Evolutionary conservation across 2,888 invertebrate species (phyloP), one percentile per base, ranked within the genome.

Genomic region (Eumerus sabulonum): DNA sequence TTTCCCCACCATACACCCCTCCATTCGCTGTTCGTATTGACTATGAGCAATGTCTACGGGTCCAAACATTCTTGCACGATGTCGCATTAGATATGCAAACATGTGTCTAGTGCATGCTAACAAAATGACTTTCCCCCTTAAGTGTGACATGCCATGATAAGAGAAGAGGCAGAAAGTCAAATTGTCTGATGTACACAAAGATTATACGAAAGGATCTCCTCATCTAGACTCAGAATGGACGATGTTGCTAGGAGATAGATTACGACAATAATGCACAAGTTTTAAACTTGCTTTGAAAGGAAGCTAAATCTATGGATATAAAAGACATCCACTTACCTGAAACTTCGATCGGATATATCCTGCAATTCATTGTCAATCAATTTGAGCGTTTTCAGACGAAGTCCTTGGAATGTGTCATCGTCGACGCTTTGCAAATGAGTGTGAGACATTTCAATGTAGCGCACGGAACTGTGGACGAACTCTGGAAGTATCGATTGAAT

Each of bases 361-460:
- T 94, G 93, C 85, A 96, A 91, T 89, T 93, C 93, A 90, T 96
- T 96, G 90, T 94, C 95, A 90, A 95, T 93, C 87, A 96, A 90
- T 85, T 95, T 93, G 82, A 96, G 91, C 72, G 95, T 94, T 88
- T 96, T 95, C 82, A 96, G 91, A 85, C 92, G 91, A 84, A 93
- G 90, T 82, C 93, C 93, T 82, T 93, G 94, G 85, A 95, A 90
- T 77, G 94, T 94, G 87, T 95, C 95, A 85, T 94, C 94, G 84
- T 96, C 94, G 85, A 96, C 90, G 83, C 93, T 92, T 89, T 94
- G 93, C 86, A 95, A 91, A 85, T 93, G 93, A 76, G 95, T 94
- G 88, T 93, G 94, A 83, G 94, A 93, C 86, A 96, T 93, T 89
- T 96, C 96, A 89, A 96, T 91, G 86, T 95, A 95, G 81, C 94